phyloP scores from a whole-genome alignment of 2,797 vertebrate species.

The Pterois miles region DNA sequence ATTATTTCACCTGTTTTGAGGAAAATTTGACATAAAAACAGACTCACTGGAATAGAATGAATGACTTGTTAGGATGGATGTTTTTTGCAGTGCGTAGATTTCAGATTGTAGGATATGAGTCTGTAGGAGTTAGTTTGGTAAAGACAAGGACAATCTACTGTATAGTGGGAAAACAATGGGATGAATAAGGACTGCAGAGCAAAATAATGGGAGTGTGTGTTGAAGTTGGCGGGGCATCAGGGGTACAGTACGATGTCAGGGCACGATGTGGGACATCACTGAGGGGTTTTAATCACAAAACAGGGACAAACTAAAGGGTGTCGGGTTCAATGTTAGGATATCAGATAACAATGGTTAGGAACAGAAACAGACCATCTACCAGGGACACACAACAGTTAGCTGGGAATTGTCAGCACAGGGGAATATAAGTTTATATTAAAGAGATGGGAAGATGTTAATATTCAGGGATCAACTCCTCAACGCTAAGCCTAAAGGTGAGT shows the following conservation, averaged over 20 bases:
- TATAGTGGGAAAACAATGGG: conserved; percentile 41
- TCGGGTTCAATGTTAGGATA: conserved; percentile 40
- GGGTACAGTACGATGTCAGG: conserved; percentile 48
- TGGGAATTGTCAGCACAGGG: conserved; percentile 32
- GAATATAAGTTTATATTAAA: conserved; percentile 36
- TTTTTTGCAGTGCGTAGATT: conserved; percentile 69
- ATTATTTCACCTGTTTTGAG: conserved; percentile 26
- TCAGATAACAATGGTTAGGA: conserved; percentile 47
- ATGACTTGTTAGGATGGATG: conserved; percentile 60
- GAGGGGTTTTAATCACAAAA: conserved; percentile 54
- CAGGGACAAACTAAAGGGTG: conserved; percentile 53
- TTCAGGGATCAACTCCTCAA: conserved; percentile 3
- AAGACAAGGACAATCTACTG: conserved; percentile 41
- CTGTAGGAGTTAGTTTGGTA: conserved; percentile 49
- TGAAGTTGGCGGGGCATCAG: conserved; percentile 29
- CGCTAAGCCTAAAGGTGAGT: conserved; percentile 32
- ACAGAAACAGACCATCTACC: conserved; percentile 56
- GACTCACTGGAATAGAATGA: conserved; percentile 1
- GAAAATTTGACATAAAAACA: neutral
- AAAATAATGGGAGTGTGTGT: conserved; percentile 52
- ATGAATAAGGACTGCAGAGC: conserved; percentile 47
- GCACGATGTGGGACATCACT: conserved; percentile 48
- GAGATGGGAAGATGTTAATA: conserved; percentile 47
- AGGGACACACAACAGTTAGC: conserved; percentile 56
- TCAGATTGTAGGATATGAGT: conserved; percentile 42